Conservation (phyloP, 2,888 invertebrate genomes). For the Eulithis prunata region DNA sequence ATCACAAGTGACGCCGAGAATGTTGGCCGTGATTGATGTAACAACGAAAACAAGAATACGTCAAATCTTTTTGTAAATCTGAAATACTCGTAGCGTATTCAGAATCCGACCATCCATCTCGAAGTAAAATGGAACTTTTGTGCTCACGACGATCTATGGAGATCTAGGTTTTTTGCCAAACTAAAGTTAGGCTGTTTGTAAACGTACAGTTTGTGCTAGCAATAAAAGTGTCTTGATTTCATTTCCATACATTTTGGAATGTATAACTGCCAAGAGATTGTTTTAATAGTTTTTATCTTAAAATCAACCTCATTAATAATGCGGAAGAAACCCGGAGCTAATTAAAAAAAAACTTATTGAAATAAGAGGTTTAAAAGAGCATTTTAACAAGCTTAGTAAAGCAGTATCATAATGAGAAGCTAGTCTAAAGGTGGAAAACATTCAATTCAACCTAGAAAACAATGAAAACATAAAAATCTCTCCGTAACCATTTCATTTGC, state of each 20-base stretch:
- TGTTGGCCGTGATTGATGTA: constrained; percentile 71
- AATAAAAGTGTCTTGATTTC: neutral
- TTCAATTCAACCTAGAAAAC: constrained; percentile 51
- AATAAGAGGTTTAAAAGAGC: constrained; percentile 16
- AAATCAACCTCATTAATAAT: constrained; percentile 11
- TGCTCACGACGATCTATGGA: neutral
- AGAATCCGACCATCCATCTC: constrained; percentile 47
- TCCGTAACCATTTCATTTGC: constrained; percentile 72
- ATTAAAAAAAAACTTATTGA: constrained; percentile 13
- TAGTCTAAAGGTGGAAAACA: constrained; percentile 25
- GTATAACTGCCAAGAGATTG: neutral
- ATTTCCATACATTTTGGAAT: no score
- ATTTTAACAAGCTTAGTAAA: constrained; percentile 11
- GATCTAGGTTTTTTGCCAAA: constrained; percentile 3
- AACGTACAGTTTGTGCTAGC: neutral
- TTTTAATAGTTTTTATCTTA: constrained; percentile 3
- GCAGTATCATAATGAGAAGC: constrained; percentile 25
- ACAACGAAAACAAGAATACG: constrained; percentile 63
- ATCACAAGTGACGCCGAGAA: constrained; percentile 66
- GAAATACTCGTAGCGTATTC: constrained; percentile 49
- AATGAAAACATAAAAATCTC: constrained; percentile 64
- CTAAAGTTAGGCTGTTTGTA: neutral
- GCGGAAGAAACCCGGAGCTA: constrained; percentile 5
- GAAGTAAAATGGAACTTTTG: neutral
- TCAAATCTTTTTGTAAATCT: constrained; percentile 64